phyloP scores from a whole-genome alignment of 2,797 vertebrate species.

The Sternotherus odoratus region DNA sequence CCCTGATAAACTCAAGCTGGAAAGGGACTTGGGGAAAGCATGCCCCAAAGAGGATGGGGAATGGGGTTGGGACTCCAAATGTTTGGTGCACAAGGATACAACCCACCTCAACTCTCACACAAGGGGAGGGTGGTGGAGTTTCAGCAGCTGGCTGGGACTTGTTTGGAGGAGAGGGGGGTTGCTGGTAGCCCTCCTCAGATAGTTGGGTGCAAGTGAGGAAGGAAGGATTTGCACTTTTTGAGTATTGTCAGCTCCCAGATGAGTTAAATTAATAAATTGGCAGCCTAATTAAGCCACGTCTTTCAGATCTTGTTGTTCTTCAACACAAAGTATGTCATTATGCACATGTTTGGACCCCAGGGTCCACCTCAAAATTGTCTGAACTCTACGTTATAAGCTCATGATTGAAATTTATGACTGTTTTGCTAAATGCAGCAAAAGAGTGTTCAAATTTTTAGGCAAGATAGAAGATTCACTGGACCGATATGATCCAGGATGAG shows the following conservation, averaged over 20 bases:
- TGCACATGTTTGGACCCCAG: not conserved
- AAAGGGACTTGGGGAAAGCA: not conserved
- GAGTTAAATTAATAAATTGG: not conserved
- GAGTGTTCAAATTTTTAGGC: not conserved
- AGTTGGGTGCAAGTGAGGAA: not conserved
- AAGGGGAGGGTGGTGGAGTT: not conserved
- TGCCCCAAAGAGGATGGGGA: not conserved
- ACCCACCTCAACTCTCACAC: not conserved
- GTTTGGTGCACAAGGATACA: not conserved
- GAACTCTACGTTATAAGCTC: not conserved
- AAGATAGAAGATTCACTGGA: not conserved
- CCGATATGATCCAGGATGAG: not conserved
- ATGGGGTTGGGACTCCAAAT: not conserved
- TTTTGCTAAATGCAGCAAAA: not conserved
- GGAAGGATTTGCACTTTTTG: not conserved
- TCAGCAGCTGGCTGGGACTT: not conserved
- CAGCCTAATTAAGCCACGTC: not conserved
- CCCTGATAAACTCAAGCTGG: not conserved
- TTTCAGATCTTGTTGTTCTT: not conserved
- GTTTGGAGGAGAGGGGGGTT: not conserved
- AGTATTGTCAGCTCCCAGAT: not conserved
- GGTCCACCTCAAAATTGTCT: not conserved
- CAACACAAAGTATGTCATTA: not conserved
- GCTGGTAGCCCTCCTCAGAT: not conserved
- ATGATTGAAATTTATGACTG: not conserved